These are phyloP conservation scores for Malurus splendens DNA, from an alignment of 2,797 vertebrate species.

Conservation along the genomic window DNA sequence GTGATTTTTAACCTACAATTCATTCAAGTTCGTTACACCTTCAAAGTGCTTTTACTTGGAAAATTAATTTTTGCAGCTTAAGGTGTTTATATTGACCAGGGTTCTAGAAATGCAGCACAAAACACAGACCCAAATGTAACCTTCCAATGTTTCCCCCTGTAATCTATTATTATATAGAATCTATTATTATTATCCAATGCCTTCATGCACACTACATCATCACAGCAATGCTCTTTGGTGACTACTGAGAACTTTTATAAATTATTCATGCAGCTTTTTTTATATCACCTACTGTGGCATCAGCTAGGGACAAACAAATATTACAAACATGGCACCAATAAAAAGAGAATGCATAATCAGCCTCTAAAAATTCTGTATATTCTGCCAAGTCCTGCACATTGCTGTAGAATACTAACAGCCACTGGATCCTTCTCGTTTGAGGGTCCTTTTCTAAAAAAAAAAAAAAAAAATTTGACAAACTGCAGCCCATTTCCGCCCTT, in stretches of 20 bases:
- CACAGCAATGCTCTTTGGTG: slow-evolving; percentile 41
- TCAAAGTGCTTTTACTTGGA: neutral
- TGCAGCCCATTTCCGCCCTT: neutral
- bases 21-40: neutral
- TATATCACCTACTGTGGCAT: slow-evolving; percentile 50
- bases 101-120: neutral
- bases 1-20: neutral
- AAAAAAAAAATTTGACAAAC: neutral
- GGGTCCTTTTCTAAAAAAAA: neutral
- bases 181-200: neutral
- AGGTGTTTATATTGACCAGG: neutral
- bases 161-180: neutral
- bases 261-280: slow-evolving; percentile 66
- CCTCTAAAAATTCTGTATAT: slow-evolving; percentile 43
- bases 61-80: neutral
- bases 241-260: slow-evolving; percentile 21
- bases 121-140: neutral
- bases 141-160: neutral
- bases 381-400: slow-evolving; percentile 18
- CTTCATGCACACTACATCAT: neutral
- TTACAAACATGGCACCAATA: slow-evolving; percentile 41
- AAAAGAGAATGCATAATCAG: slow-evolving; percentile 61
- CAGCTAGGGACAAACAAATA: slow-evolving; percentile 65
- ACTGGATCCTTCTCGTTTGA: neutral
- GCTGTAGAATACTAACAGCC: neutral